Evolutionary conservation across 2,797 vertebrate species (phyloP), one percentile per base, ranked within the genome.

Genomic region (Enteromius unitaeniatus): DNA sequence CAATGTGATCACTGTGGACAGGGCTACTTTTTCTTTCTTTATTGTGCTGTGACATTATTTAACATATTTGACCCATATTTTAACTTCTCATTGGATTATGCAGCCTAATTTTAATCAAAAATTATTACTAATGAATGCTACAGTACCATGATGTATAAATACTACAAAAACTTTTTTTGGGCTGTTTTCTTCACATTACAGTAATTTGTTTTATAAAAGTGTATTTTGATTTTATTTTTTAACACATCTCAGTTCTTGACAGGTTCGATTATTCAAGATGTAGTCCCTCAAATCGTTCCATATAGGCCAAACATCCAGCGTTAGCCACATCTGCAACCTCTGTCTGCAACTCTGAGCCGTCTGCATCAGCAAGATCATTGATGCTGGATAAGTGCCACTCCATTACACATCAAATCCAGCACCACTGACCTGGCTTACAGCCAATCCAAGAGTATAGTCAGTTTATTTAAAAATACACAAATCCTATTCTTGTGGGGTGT

Each of bases 391-490:
- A 82, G 65, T 34, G 65, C 55, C 37, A 82, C 34, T 58, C 49
- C 75, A 62, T 79, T 80, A 82, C 65, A 83, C 26, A 51, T 79
- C 28, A 64, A 84, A 79, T 69, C 31, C 26, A 40, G 28, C 70
- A 69, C 51, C 5, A 49, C 47, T 58, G 68, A 14, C 15, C 78
- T 67, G 53, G 34, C 58, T 76, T 65, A 58, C 11, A 31, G 40
- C 31, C 69, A 70, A 82, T 84, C 42, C 45, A 53, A 79, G 28
- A 42, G 55, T 55, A 28, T 28, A 55, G 11, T 65, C 45, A 70
- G 10, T 70, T 15, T 37, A 53, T 55, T 76, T 83, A 68, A 83
- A 67, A 82, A 53, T 45, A 83, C 23, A 77, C 73, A 82, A 82
- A 51, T 76, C 64, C 60, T 42, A 21, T 45, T 67, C 31, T 55